These are phyloP conservation scores for Saxicola maurus DNA, from an alignment of 2,797 vertebrate species.

Conservation along the genomic window DNA sequence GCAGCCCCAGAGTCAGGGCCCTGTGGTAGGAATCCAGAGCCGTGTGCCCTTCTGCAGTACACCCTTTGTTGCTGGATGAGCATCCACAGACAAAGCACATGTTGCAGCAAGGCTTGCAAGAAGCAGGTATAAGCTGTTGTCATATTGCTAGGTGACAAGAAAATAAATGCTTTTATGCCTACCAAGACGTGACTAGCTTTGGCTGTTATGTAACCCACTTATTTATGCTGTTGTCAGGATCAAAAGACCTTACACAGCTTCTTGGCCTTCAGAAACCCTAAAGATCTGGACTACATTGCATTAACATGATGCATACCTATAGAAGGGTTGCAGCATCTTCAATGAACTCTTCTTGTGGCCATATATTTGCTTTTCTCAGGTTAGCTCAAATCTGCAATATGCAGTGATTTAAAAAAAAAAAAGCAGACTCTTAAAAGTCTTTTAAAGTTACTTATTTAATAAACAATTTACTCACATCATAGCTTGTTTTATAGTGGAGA, in stretches of 20 bases:
- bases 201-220: not conserved
- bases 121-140: not conserved
- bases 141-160: slow-evolving; percentile 6
- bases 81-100: not conserved
- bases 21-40: not conserved
- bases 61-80: not conserved
- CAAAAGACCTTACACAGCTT: not conserved
- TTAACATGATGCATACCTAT: not conserved
- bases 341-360: not conserved
- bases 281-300: not conserved
- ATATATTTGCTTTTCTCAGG: not conserved
- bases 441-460: not conserved
- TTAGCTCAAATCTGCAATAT: not conserved
- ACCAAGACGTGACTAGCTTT: not conserved
- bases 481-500: not conserved
- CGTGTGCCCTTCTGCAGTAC: not conserved
- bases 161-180: slow-evolving; percentile 31
- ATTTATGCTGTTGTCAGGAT: not conserved
- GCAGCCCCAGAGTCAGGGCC: not conserved
- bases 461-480: not conserved
- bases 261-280: not conserved
- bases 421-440: not conserved
- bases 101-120: not conserved
- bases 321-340: not conserved
- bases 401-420: not conserved